Evolutionary conservation across 2,113 vertebrate species (phyloP).

Genomic region (Nothoprocta perdicaria): DNA sequence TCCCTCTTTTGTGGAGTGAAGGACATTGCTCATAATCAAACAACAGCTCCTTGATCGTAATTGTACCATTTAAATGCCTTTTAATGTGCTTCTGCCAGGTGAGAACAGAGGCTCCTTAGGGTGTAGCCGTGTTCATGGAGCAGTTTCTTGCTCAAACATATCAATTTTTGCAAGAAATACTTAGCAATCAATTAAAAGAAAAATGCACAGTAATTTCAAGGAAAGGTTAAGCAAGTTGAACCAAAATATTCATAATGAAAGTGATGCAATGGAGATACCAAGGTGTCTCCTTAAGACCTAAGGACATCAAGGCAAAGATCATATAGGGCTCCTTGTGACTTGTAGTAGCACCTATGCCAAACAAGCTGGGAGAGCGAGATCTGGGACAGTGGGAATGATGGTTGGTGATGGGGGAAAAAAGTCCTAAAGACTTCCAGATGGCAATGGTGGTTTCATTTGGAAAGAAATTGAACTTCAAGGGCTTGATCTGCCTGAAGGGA

Average conservation of each 20-base stretch:
- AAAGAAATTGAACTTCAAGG: constrained; percentile 31
- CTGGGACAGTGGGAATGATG: background rate
- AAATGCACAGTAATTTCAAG: background rate
- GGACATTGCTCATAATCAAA: background rate
- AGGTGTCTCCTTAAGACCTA: background rate
- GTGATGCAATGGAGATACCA: background rate
- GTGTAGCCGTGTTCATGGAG: background rate
- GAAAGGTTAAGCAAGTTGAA: background rate
- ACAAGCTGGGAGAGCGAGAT: background rate
- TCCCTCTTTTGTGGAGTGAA: background rate
- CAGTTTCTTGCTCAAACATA: background rate
- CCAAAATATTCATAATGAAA: background rate
- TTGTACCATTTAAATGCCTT: background rate
- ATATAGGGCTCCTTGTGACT: background rate
- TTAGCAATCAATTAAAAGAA: background rate
- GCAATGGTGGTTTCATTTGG: constrained; percentile 5
- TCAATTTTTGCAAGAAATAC: background rate
- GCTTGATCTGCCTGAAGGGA: constrained; percentile 26
- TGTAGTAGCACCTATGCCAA: background rate
- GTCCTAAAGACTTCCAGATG: background rate
- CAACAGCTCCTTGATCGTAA: background rate
- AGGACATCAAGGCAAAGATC: background rate
- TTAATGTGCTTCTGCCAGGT: background rate
- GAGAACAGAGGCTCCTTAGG: background rate
- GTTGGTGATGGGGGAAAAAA: background rate